Percentiles rank a stretch among this genome's conserved stretches.
Conservation (phyloP, 2,888 invertebrate species). For the Ectobius pallidus region DNA sequence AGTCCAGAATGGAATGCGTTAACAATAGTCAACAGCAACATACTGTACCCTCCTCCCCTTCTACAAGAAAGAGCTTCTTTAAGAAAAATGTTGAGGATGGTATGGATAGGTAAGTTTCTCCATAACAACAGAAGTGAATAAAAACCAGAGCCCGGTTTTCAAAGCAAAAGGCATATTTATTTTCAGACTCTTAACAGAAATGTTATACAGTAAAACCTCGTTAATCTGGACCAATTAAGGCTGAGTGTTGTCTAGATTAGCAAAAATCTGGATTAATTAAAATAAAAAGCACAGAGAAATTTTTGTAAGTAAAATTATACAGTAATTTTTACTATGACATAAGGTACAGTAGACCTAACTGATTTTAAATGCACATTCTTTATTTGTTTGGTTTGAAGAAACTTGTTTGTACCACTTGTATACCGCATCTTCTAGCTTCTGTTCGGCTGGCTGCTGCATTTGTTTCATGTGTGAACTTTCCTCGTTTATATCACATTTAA, state of each 20-base stretch:
- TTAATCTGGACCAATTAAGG: not conserved
- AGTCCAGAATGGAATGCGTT: constrained; percentile 53
- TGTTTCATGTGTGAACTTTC: not conserved
- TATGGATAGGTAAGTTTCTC: constrained; percentile 64
- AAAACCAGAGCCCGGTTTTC: not conserved
- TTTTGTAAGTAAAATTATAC: too few species aligned
- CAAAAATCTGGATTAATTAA: too few species aligned
- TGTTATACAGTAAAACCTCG: not conserved
- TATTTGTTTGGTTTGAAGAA: too few species aligned
- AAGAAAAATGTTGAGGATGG: constrained; percentile 91
- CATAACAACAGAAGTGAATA: too few species aligned
- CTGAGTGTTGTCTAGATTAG: not conserved
- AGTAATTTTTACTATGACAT: too few species aligned
- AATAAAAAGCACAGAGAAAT: too few species aligned
- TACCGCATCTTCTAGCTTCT: not conserved
- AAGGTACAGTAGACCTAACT: too few species aligned
- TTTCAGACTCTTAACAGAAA: not conserved
- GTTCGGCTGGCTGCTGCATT: not conserved
- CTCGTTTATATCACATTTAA: not conserved
- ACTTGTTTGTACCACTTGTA: not conserved
- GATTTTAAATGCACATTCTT: not conserved
- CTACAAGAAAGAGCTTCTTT: constrained; percentile 76
- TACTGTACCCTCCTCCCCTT: constrained; percentile 60
- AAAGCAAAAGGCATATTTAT: too few species aligned
- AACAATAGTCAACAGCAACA: constrained; percentile 39